Base-by-base conservation (phyloP, 1,140 invertebrate species). In the Aphaenogaster rudis region DNA sequence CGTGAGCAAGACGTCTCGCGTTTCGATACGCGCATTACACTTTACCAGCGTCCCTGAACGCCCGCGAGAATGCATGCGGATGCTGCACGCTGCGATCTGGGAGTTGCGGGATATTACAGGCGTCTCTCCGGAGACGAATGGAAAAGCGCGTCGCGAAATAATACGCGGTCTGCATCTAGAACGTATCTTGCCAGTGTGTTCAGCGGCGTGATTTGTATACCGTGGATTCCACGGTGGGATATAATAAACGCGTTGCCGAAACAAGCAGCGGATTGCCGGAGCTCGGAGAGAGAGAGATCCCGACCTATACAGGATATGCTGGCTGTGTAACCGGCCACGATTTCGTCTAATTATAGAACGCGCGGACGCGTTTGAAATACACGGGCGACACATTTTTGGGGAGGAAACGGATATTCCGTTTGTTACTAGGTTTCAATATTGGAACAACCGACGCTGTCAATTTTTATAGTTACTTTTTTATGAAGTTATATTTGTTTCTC, bases 11-110 rank as follows among this genome's bases (percentile, higher is more conserved):
- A 84, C 80, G 54, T 84, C 54, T 84, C 17, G 54, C 54, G n/a
- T 84, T 76, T 84, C 69, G 80, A 84, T 48, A 72, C 80, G 42
- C 69, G 39, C 67, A 42, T 82, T 74, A 74, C 67, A 48, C 52
- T 84, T 84, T 84, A 84, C 80, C 54, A 76, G 80, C 28, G 28
- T 45, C 42, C 13, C 67, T 3, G 54, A 48, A 17, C 69, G 39
- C 66, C 1, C 50, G 66, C 39, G 28, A 21, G 69, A 81, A 50
- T 61, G 52, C 28, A 82, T 82, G 42, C 42, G 69, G 50, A 84
- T 84, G 80, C 59, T 15, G 28, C 77, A 21, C 59, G 64, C 45
- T 61, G 28, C 69, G 54, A 84, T 59, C 54, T 61, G 52, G 33
- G 69, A 39, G 33, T 45, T 42, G 69, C 57, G 69, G 52, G 69